These are phyloP conservation scores for Mimachlamys varia DNA, from an alignment of 2,888 invertebrate species.

Conservation along the genomic window DNA sequence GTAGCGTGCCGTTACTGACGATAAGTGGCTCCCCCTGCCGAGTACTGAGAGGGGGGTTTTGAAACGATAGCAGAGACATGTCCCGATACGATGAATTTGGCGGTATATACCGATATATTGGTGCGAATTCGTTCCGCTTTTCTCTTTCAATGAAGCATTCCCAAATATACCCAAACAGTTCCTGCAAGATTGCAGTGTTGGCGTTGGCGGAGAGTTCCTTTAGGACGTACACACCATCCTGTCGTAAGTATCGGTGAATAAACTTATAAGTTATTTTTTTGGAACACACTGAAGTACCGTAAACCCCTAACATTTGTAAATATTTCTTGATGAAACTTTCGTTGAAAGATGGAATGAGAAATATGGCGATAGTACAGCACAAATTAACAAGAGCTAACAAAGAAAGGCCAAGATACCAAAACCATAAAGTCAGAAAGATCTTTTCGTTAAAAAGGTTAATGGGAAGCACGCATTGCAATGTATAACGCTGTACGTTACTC, in stretches of 20 bases:
- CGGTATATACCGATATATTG: neutral
- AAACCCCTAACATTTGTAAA: constrained; percentile 36
- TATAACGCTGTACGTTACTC: constrained; percentile 43
- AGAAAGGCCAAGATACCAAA: constrained; percentile 40
- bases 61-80: neutral
- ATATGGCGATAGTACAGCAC: constrained; percentile 39
- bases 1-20: neutral
- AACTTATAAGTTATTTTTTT: constrained; percentile 38
- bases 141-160: constrained; percentile 41
- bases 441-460: constrained; percentile 45
- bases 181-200: constrained; percentile 32
- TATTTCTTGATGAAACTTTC: constrained; percentile 42
- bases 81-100: neutral
- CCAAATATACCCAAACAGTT: constrained; percentile 41
- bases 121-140: constrained; percentile 31
- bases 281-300: neutral
- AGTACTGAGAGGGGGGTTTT: neutral
- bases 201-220: constrained; percentile 38
- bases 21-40: neutral
- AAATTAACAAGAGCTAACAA: constrained; percentile 28
- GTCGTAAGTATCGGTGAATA: constrained; percentile 39
- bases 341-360: constrained; percentile 33
- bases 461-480: constrained; percentile 43
- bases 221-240: constrained; percentile 42
- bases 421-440: constrained; percentile 45